Evolutionary conservation across 2,113 vertebrate genomes (phyloP).

Genomic region (Heterocephalus glaber): DNA sequence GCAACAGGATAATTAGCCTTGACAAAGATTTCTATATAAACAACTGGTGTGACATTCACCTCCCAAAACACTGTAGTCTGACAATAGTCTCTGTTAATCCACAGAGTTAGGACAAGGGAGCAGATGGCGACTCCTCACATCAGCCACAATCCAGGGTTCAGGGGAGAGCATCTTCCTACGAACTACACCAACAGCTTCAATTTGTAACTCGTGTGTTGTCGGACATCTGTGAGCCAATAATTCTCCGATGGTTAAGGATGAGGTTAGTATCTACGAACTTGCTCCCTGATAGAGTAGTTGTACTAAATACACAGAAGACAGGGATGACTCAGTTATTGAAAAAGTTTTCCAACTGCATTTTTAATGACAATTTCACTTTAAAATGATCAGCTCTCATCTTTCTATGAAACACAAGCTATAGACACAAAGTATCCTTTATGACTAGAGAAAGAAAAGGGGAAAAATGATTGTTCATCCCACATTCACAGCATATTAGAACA

Average conservation of each 20-base stretch:
- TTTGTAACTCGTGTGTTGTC: neutral
- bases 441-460: neutral
- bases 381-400: neutral
- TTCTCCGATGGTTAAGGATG: neutral
- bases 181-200: neutral
- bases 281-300: neutral
- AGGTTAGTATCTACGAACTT: neutral
- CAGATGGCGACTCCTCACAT: slow-evolving; percentile 14
- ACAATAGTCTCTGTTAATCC: neutral
- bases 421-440: neutral
- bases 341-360: neutral
- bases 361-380: neutral
- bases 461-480: neutral
- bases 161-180: neutral
- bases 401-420: neutral
- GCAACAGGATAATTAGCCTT: neutral
- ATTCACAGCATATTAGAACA: neutral
- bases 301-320: neutral
- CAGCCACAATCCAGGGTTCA: neutral
- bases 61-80: neutral
- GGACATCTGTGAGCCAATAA: slow-evolving; percentile 22
- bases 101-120: neutral
- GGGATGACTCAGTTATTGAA: neutral
- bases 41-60: neutral
- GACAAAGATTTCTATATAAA: neutral